Base-by-base conservation (phyloP, 2,113 vertebrate genomes). In the Tenrec ecaudatus region DNA sequence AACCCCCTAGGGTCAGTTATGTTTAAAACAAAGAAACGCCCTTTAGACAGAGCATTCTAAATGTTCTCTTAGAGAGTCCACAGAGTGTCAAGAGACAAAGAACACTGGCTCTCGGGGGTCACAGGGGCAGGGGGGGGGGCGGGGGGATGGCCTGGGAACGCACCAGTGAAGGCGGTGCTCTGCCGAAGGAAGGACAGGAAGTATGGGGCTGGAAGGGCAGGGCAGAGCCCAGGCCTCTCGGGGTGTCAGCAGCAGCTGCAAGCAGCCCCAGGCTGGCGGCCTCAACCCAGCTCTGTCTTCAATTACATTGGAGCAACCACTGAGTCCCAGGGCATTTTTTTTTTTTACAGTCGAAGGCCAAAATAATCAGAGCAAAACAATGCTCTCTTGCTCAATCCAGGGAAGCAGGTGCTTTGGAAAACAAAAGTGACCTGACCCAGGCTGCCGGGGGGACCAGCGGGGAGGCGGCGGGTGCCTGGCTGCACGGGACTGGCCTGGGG, bases 391-490 rank as follows among this genome's bases (percentile, higher is more conserved):
- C 66, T 94, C 91, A 87, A 82, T 85, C 93, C 94, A 95, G 97
- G 97, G 97, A 98, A 98, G 97, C 96, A 98, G 98, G 97, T 97
- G 96, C 97, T 95, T 95, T 10, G 83, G 96, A 91, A 97, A 95
- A 94, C 95, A 77, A 43, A 83, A 71, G 87, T 89, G 91, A 80
- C 89, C 81, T 76, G 96, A 95, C 96, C 97, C 53, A 83, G 90
- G 40, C 38, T 77, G 57, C 15, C 38, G 57, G 78, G 78, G 60
- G 36, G 20, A 33, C 9, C 40, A 68, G 86, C 27, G 62, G 57
- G 84, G 0, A 36, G 76, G 60, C 57, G 66, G 20, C 12, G 6
- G 66, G 25, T 8, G 40, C 53, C 60, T 5, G 9, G 47, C 47
- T 14, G 9, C 47, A 53, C 29, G 58, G 75, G 23, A 36, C 27